Evolutionary conservation across 2,113 vertebrate genomes (phyloP), one percentile per base, ranked within the genome.

Genomic region (Paraplagusia blochii): DNA sequence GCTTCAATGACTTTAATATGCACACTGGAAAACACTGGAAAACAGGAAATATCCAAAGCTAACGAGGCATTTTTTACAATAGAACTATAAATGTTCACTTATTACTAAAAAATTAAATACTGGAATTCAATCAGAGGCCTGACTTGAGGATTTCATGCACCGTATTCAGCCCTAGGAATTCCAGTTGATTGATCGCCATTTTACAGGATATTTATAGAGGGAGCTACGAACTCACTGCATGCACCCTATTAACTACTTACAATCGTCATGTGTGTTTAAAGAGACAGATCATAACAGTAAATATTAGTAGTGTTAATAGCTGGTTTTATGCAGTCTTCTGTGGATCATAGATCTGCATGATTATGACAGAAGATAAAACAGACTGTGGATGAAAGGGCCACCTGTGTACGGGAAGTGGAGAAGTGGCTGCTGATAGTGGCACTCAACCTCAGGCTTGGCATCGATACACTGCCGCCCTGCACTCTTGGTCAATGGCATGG

Each of bases 341-440:
- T 9, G 13, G 40, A 69, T 22, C 74, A 70, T 84, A 63, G 57
- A 85, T 89, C 84, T 86, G 89, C 83, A 83, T 81, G 75, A 64
- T 55, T 44, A 44, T 46, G 42, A 29, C 64, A 63, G 16, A n/a
- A 73, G 79, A 78, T 71, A 54, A 58, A 53, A 61, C 33, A 29
- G 35, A 18, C 36, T 34, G 33, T 16, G 59, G 49, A 87, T 88
- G 80, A 89, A 88, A 87, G 82, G 69, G 63, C 64, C 86, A 88
- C 87, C 88, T 90, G 85, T 82, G 82, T 79, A 82, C 83, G 85
- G 83, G 82, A 81, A 84, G 80, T 77, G 81, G 57, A 75, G 53
- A 56, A 83, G 71, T 29, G 60, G 72, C 61, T 65, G 62, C 63
- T 44, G 63, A 59, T 64, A 64, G 62, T 18, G 34, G 40, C 70